A percentile compares a stretch with the other conserved stretches of the same genome.
phyloP scores from a whole-genome alignment of 2,797 vertebrate species.

The Gadopsis bispinosus region DNA sequence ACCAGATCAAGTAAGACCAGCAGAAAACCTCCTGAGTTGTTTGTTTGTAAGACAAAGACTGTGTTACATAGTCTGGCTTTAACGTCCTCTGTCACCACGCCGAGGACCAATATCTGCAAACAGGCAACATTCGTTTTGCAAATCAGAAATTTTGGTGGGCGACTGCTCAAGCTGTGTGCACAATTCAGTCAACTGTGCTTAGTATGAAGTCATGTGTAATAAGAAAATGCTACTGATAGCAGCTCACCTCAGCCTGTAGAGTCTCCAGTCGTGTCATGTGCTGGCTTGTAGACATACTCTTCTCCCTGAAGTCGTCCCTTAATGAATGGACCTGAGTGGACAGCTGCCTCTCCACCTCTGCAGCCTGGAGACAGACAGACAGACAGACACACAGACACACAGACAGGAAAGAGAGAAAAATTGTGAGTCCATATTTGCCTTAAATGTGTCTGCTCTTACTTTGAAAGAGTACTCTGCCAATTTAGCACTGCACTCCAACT shows the following conservation, averaged over 20 bases:
- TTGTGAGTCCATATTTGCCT: not conserved
- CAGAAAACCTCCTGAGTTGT: not conserved
- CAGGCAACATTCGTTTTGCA: not conserved
- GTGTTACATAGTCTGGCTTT: slow-evolving; percentile 2
- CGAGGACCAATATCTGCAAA: not conserved
- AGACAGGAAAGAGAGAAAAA: slow-evolving; percentile 2
- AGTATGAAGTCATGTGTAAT: not conserved
- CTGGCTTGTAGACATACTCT: slow-evolving; percentile 93
- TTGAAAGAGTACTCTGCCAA: not conserved
- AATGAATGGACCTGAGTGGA: slow-evolving; percentile 96
- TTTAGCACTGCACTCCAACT: not conserved
- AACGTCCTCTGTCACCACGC: not conserved
- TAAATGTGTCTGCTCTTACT: not conserved
- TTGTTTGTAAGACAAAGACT: not conserved
- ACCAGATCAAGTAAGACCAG: not conserved
- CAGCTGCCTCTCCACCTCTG: slow-evolving; percentile 95
- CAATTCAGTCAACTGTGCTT: not conserved
- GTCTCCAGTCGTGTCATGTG: slow-evolving; percentile 94
- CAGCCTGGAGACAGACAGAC: slow-evolving; percentile 85
- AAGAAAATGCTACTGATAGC: not conserved
- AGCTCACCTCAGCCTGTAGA: slow-evolving; percentile 94
- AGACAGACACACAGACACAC: not conserved
- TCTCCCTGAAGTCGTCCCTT: slow-evolving; percentile 95
- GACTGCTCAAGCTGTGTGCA: not conserved
- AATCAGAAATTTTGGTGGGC: not conserved